Percentiles rank a stretch among this genome's conserved stretches.
These are phyloP conservation scores for Leucophora obtusa DNA, from an alignment of 2,888 invertebrate genomes.

Conservation along the genomic window DNA sequence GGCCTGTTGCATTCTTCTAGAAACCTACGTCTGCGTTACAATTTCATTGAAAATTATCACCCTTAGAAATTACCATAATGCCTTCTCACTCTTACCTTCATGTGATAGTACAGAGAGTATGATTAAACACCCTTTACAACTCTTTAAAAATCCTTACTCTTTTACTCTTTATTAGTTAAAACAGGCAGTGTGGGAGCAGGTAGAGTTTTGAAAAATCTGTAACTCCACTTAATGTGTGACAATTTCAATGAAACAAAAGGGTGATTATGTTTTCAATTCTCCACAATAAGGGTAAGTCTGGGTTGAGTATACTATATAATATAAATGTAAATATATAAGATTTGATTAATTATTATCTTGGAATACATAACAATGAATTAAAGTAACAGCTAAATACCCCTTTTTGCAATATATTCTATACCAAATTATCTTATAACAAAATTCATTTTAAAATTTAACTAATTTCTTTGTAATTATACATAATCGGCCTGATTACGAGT, in stretches of 20 bases:
- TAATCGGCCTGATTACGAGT: too few relatives aligned
- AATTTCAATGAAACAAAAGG: conserved; percentile 58
- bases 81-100: conserved; percentile 51
- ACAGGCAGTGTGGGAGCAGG: conserved; percentile 11
- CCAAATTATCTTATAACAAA: not conserved
- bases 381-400: not conserved
- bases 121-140: conserved; percentile 42
- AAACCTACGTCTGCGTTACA: conserved; percentile 64
- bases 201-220: conserved; percentile 11
- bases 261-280: conserved; percentile 37
- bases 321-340: not conserved
- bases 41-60: conserved; percentile 60
- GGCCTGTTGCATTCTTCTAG: conserved; percentile 41
- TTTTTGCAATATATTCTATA: not conserved
- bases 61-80: conserved; percentile 54
- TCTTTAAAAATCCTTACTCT: conserved; percentile 44
- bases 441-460: too few relatives aligned
- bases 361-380: not conserved
- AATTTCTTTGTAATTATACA: too few relatives aligned
- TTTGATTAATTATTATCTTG: conserved; percentile 17
- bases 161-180: conserved; percentile 12
- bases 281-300: conserved; percentile 30
- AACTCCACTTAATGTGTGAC: conserved; percentile 34
- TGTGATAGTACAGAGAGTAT: not conserved
- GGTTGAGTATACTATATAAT: conserved; percentile 1